Percentiles rank a stretch among this genome's conserved stretches.
These are phyloP conservation scores for Drosophila malerkotliana DNA, from an alignment of 1,140 invertebrate species.

Conservation along the genomic window DNA sequence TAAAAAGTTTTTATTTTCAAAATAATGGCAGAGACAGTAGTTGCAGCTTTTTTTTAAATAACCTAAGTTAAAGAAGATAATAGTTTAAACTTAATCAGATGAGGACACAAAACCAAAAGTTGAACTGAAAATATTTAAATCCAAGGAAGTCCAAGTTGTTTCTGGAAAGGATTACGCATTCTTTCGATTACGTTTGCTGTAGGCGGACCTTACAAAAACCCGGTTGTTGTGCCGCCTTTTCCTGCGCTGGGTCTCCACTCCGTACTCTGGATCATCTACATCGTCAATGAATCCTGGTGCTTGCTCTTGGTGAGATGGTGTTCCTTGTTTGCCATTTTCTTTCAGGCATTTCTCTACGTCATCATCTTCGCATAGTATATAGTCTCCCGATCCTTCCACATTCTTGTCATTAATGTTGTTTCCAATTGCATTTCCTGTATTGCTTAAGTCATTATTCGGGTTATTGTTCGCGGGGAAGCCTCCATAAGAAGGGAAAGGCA, in stretches of 20 bases:
- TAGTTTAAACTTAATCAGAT: no score
- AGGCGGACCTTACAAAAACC: slow-evolving; percentile 50
- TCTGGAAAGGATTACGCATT: background rate
- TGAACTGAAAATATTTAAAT: slow-evolving; percentile 19
- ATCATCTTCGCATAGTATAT: slow-evolving; percentile 15
- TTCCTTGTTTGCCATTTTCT: background rate
- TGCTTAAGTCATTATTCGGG: slow-evolving; percentile 26
- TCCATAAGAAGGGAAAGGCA: slow-evolving; percentile 16
- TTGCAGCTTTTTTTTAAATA: background rate
- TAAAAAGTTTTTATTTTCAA: background rate
- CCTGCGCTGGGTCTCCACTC: slow-evolving; percentile 47
- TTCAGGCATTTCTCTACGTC: slow-evolving; percentile 47
- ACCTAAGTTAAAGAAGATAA: background rate
- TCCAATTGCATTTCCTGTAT: slow-evolving; percentile 6
- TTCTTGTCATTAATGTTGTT: background rate
- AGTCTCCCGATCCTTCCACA: background rate
- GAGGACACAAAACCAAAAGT: background rate
- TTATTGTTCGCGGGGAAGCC: background rate
- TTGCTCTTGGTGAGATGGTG: slow-evolving; percentile 29
- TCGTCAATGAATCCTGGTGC: background rate
- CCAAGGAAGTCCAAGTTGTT: background rate
- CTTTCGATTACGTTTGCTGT: slow-evolving; percentile 46
- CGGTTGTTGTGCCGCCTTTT: slow-evolving; percentile 14
- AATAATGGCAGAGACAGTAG: background rate
- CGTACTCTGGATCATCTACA: slow-evolving; percentile 8